Evolutionary conservation across 2,113 vertebrate species (phyloP).

Genomic region (Zosterops borbonicus): DNA sequence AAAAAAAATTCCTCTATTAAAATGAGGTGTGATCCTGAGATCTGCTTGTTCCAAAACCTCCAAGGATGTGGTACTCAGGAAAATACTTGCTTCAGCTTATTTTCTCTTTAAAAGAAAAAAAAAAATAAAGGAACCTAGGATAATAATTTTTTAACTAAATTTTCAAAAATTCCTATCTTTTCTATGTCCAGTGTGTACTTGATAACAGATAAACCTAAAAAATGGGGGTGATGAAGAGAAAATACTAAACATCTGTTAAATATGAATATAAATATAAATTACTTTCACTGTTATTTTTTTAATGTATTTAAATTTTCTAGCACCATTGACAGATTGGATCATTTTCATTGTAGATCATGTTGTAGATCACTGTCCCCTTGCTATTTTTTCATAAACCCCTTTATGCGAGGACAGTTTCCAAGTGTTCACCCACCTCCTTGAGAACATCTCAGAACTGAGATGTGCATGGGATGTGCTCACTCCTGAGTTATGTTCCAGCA

Average conservation of each 20-base stretch:
- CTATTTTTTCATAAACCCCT: not conserved
- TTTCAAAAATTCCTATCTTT: not conserved
- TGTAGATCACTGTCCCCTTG: not conserved
- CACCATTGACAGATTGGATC: not conserved
- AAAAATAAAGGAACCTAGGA: not conserved
- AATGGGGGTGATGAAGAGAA: accelerated
- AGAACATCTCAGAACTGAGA: not conserved
- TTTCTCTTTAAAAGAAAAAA: not conserved
- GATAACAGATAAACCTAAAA: not conserved
- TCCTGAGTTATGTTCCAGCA: not conserved
- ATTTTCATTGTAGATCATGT: not conserved
- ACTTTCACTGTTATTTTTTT: not conserved
- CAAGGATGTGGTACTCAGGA: not conserved
- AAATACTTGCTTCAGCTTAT: not conserved
- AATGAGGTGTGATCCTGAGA: slow-evolving; percentile 9
- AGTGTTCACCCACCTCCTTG: not conserved
- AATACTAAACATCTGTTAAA: not conserved
- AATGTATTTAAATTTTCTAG: not conserved
- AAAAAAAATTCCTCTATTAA: not conserved
- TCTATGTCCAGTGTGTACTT: not conserved
- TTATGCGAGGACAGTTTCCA: not conserved
- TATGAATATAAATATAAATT: not conserved
- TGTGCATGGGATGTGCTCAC: not conserved
- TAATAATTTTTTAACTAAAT: not conserved
- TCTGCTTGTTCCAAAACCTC: not conserved